A percentile compares a stretch with the other conserved stretches of the same genome.
Conservation (phyloP, 2,888 invertebrate species). For the Cryptus viduatorius region DNA sequence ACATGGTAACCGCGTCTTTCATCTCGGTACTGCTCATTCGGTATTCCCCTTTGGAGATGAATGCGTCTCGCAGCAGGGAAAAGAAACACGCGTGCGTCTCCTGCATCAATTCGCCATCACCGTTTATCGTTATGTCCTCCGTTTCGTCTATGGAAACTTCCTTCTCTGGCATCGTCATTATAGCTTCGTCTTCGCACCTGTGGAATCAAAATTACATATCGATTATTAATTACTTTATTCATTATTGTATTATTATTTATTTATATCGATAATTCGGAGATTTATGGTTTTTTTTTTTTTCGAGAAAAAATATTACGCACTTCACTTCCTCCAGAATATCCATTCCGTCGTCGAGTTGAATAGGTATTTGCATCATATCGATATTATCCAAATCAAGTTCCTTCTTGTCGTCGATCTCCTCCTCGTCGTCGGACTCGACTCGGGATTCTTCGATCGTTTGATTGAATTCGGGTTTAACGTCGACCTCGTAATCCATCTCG, state of each 20-base stretch:
- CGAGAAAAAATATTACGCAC: conserved; percentile 74
- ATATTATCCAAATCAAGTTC: conserved; percentile 87
- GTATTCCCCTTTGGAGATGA: conserved; percentile 94
- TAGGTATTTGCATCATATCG: conserved; percentile 92
- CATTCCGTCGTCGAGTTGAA: conserved; percentile 89
- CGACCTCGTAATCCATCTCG: conserved; percentile 80
- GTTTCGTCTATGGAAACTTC: conserved; percentile 77
- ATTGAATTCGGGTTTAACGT: conserved; percentile 78
- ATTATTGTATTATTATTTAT: not conserved
- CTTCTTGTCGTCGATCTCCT: conserved; percentile 80
- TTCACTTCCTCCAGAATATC: conserved; percentile 86
- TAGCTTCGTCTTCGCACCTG: conserved; percentile 80
- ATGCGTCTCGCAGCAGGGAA: conserved; percentile 94
- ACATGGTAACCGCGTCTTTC: conserved; percentile 90
- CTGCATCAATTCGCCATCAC: conserved; percentile 89
- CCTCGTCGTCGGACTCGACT: conserved; percentile 75
- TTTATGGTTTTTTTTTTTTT: not conserved
- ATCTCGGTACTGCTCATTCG: conserved; percentile 92
- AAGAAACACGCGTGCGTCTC: conserved; percentile 95
- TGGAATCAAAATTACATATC: not conserved
- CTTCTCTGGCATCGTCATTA: conserved; percentile 81
- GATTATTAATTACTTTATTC: not conserved
- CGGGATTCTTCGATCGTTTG: conserved; percentile 71
- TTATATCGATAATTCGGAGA: not conserved
- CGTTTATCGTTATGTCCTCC: conserved; percentile 82